These are phyloP conservation scores for Phengaris alcon DNA, from an alignment of 2,888 invertebrate genomes.

Conservation along the genomic window DNA sequence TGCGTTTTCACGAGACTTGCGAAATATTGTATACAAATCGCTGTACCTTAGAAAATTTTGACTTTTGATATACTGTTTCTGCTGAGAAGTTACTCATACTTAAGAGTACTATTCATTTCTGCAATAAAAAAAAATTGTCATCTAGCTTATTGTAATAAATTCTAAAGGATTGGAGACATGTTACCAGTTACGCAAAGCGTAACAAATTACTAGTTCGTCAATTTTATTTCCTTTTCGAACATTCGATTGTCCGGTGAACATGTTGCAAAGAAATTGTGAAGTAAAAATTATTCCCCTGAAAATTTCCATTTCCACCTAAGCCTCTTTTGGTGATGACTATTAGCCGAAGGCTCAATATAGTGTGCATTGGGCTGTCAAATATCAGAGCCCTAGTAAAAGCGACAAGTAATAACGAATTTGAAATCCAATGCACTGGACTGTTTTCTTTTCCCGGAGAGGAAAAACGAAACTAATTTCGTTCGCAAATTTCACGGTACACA, in stretches of 20 bases:
- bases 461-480: conserved; percentile 40
- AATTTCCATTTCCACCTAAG: conserved; percentile 7
- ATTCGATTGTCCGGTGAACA: conserved; percentile 5
- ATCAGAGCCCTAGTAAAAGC: conserved; percentile 60
- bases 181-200: neutral
- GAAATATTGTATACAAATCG: no score
- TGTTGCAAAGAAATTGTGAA: conserved; percentile 15
- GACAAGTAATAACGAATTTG: conserved; percentile 69
- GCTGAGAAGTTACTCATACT: no score
- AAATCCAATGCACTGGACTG: conserved; percentile 58
- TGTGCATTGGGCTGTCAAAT: conserved; percentile 42
- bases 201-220: neutral
- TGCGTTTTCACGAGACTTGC: no score
- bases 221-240: neutral
- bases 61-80: no score
- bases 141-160: no score
- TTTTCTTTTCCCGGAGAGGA: conserved; percentile 39
- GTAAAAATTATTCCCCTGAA: conserved; percentile 14
- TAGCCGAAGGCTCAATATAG: conserved; percentile 22
- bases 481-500: conserved; percentile 23
- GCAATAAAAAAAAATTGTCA: no score
- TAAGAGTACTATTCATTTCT: no score
- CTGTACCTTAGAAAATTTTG: no score
- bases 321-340: conserved; percentile 17
- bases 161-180: no score